Evolutionary conservation across 2,888 invertebrate genomes (phyloP), one percentile per base, ranked within the genome.

Genomic region (Torymus auratus): DNA sequence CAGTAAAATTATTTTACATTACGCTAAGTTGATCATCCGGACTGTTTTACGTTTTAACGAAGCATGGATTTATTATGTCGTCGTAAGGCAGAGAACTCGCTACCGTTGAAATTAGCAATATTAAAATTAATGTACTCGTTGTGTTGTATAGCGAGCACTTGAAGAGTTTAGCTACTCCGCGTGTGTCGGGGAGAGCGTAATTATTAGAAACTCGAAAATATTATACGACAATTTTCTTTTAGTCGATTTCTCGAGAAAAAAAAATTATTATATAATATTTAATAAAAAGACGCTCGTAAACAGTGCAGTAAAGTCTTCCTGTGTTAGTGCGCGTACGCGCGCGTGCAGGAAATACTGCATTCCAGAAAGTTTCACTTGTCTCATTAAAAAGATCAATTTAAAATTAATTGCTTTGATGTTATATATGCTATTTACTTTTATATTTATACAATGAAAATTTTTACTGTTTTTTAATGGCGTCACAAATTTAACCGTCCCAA

Each of bases 41-140:
- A 13, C 13, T 69, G 67, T 75, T 80, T 80, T 67, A 80, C 41
- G 71, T 61, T 70, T 74, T 60, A 75, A 75, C 80, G 61, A 75
- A 80, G 70, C 64, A 64, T 64, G 50, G 67, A 78, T 73, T 78
- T 72, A 78, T 58, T 73, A 73, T 73, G 78, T 68, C 55, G 78
- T 80, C 65, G 70, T 52, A 58, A 72, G 64, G 70, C 15, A 76
- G 2, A 76, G 2, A 71, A 62, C 70, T 56, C 20, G 72, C 76
- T 70, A 80, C 68, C 56, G 69, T 73, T 80, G 53, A 81, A 77
- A 73, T 77, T 77, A 73, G 76, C 41, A 60, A 77, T 56, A 81
- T 77, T 81, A 81, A 81, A 77, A 77, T 77, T 81, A 81, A 81
- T 69, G 77, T 17, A 80, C 80, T 73, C 13, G n/a, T n/a, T 20